phyloP scores from a whole-genome alignment of 2,113 vertebrate species.

The Nannospalax galili region DNA sequence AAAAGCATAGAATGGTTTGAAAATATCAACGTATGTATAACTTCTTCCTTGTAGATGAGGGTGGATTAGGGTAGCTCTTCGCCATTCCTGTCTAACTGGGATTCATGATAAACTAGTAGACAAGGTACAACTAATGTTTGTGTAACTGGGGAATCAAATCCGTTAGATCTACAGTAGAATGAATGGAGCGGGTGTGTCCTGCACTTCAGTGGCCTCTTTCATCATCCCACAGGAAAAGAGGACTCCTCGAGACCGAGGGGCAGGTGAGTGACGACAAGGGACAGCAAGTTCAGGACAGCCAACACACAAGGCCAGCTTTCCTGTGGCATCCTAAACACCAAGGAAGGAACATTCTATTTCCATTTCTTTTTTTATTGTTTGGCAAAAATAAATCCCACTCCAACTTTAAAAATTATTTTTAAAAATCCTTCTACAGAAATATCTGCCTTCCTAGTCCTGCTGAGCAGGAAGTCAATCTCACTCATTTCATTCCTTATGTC shows the following conservation, averaged over 20 bases:
- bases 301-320: not conserved
- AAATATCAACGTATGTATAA: not conserved
- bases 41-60: not conserved
- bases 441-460: not conserved
- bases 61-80: not conserved
- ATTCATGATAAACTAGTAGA: not conserved
- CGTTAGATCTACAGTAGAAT: not conserved
- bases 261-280: too few relatives aligned
- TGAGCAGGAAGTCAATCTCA: not conserved
- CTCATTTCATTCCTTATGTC: slow-evolving; percentile 2
- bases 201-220: not conserved
- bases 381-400: not conserved
- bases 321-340: not conserved
- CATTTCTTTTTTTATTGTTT: not conserved
- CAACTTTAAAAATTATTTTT: not conserved
- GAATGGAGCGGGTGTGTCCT: not conserved
- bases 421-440: not conserved
- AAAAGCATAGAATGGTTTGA: not conserved
- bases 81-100: not conserved
- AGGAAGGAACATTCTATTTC: not conserved
- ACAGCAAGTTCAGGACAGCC: not conserved
- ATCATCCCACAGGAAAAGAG: not conserved
- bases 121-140: slow-evolving; percentile 18
- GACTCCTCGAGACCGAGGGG: not conserved
- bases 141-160: not conserved